Evolutionary conservation across 1,140 invertebrate species (phyloP).

Genomic region (Oryzaephilus surinamensis): DNA sequence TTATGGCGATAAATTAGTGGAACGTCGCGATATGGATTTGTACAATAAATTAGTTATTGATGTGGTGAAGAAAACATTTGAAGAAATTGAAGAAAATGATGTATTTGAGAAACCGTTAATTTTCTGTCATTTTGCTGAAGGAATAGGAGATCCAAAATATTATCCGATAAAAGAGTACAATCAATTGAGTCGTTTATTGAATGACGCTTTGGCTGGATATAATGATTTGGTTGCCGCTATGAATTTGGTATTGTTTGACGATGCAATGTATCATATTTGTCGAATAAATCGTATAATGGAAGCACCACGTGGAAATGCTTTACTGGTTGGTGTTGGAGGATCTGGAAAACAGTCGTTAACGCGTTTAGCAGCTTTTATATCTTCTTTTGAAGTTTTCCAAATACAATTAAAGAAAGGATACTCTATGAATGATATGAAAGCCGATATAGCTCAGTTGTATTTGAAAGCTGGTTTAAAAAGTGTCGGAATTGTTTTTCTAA

Average conservation of each 20-base stretch:
- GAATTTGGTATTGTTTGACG: constrained; percentile 93
- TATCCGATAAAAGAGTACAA: constrained; percentile 63
- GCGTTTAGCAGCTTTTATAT: constrained; percentile 77
- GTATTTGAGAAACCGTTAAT: constrained; percentile 64
- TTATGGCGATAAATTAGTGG: constrained; percentile 82
- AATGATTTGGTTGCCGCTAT: constrained; percentile 79
- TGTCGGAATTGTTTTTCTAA: constrained; percentile 78
- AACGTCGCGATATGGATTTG: constrained; percentile 58
- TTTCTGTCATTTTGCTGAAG: constrained; percentile 84
- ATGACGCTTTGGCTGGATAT: constrained; percentile 75
- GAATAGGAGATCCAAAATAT: constrained; percentile 87
- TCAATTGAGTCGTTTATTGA: constrained; percentile 62
- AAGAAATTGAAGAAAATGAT: constrained; percentile 54
- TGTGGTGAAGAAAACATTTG: constrained; percentile 73
- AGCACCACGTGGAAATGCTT: constrained; percentile 79
- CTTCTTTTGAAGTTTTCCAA: constrained; percentile 82
- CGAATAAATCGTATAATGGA: constrained; percentile 90
- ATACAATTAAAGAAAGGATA: constrained; percentile 85
- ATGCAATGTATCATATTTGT: constrained; percentile 87
- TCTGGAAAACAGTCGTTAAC: constrained; percentile 90
- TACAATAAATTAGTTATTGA: constrained; percentile 69
- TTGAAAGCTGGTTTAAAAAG: constrained; percentile 80
- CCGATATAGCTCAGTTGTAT: constrained; percentile 74
- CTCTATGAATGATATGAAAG: constrained; percentile 68
- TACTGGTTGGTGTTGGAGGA: constrained; percentile 88